Base-by-base conservation (phyloP, 2,888 invertebrate genomes). In the Cataglyphis altisquamis region DNA sequence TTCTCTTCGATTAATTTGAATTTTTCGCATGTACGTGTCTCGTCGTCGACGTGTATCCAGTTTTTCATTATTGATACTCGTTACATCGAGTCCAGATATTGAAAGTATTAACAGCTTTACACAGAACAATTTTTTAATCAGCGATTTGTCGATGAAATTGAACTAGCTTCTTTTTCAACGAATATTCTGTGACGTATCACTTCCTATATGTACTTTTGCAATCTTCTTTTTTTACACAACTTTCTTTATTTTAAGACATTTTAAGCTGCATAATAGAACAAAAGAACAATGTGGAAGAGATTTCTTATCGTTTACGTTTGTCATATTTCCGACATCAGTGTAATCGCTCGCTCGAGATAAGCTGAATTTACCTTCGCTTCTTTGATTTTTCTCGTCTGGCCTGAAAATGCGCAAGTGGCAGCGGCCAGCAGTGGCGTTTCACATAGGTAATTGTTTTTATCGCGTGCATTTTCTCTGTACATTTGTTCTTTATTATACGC, bases 401-500 rank as follows among this genome's bases (percentile, higher is more conserved):
- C 60, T 45, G 78, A 55, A 70, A 78, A 77, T n/a, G 67, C 9
- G 67, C 67, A 66, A 39, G 29, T 21, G 32, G 45, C 15, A 57
- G 48, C 25, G 64, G 36, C 36, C n/a, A 36, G 25, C 29, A 18
- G 29, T 32, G 57, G 18, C 32, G 60, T 25, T 45, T 32, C 57
- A 72, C 78, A 78, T 70, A 78, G 70, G 45, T 78, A 78, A 78
- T 70, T 78, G 60, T 78, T 78, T 78, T 78, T 78, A 78, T 78
- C 72, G 70, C 60, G 70, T 48, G 72, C 72, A 80, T 83, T 83
- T 83, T 75, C 83, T 41, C 55, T 68, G 80, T 83, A 70, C 52
- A 68, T 83, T 63, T 68, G 68, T 83, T 70, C 83, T 80, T 83
- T 83, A 83, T 83, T 83, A 66, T 66, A 80, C 64, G 64, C 63